These are phyloP conservation scores for Cyclura pinguis DNA, from an alignment of 2,797 vertebrate genomes.

Conservation along the genomic window DNA sequence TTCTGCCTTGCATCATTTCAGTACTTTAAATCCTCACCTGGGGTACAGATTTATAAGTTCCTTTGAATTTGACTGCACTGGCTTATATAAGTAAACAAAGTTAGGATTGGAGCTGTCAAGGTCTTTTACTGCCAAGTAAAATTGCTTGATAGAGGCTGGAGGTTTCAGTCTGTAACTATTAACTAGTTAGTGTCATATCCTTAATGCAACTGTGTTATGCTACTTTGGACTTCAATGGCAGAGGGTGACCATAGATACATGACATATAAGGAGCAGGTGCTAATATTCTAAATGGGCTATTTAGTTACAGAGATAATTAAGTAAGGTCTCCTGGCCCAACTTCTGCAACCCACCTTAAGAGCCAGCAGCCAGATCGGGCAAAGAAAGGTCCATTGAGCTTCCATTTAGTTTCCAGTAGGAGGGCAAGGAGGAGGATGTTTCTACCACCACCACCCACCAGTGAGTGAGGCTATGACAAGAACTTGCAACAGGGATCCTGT, in stretches of 20 bases:
- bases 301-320: too few species aligned
- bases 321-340: too few species aligned
- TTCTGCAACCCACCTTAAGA: neutral
- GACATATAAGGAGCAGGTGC: constrained; percentile 56
- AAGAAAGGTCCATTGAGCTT: too few species aligned
- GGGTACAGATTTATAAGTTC: neutral
- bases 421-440: too few species aligned
- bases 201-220: constrained; percentile 44
- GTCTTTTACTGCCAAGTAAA: neutral
- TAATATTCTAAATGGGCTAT: too few species aligned
- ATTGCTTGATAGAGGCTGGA: constrained; percentile 49
- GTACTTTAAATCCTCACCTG: neutral
- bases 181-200: constrained; percentile 55
- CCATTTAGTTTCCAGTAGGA: too few species aligned
- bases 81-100: neutral
- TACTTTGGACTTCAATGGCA: constrained; percentile 58
- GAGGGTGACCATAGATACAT: constrained; percentile 49
- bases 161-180: constrained; percentile 67
- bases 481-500: too few species aligned
- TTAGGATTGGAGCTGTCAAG: neutral
- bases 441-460: too few species aligned
- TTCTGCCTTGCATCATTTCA: neutral
- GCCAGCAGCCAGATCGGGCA: too few species aligned
- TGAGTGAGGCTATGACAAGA: too few species aligned
- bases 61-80: neutral